Conservation (phyloP, 92 coral and sea anemone species). For the Phymanthus crucifer region DNA sequence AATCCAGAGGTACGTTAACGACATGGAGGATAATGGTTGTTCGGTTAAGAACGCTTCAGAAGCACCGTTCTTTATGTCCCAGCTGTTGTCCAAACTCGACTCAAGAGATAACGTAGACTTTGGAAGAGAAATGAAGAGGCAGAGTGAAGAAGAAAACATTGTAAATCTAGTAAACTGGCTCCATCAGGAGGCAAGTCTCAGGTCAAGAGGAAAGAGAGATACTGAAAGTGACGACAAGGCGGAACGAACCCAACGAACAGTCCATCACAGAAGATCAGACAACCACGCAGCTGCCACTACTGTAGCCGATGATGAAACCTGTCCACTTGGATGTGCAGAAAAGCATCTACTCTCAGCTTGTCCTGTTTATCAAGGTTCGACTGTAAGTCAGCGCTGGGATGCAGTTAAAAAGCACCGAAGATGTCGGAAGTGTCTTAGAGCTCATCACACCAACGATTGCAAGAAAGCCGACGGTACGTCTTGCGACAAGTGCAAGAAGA, state of each 20-base stretch:
- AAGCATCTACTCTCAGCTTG: conserved; percentile 62
- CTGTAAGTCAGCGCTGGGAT: no score
- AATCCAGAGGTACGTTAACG: conserved; percentile 37
- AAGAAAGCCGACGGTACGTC: conserved; percentile 43
- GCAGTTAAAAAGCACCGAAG: conserved; percentile 41
- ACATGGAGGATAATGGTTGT: conserved; percentile 65
- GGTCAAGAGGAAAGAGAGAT: conserved; percentile 58
- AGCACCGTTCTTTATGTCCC: conserved; percentile 56
- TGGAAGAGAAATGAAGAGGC: conserved; percentile 53
- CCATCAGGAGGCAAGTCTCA: conserved; percentile 51
- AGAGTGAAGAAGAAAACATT: conserved; percentile 48
- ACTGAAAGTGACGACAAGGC: conserved; percentile 1
- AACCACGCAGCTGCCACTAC: conserved; percentile 1
- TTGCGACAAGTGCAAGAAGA: conserved; percentile 50
- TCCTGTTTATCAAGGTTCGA: conserved; percentile 56
- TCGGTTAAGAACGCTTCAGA: conserved; percentile 39
- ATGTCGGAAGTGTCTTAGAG: conserved; percentile 59
- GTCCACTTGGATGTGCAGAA: conserved; percentile 56
- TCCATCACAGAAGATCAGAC: conserved; percentile 18
- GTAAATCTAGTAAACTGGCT: conserved; percentile 51
- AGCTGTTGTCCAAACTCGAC: conserved; percentile 52
- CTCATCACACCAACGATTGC: conserved; percentile 44
- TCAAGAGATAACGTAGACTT: conserved; percentile 44
- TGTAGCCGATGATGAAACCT: conserved; percentile 36
- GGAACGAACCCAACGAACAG: conserved; percentile 5